Conservation (phyloP, 2,888 invertebrate species). For the Heteropelma amictum region DNA sequence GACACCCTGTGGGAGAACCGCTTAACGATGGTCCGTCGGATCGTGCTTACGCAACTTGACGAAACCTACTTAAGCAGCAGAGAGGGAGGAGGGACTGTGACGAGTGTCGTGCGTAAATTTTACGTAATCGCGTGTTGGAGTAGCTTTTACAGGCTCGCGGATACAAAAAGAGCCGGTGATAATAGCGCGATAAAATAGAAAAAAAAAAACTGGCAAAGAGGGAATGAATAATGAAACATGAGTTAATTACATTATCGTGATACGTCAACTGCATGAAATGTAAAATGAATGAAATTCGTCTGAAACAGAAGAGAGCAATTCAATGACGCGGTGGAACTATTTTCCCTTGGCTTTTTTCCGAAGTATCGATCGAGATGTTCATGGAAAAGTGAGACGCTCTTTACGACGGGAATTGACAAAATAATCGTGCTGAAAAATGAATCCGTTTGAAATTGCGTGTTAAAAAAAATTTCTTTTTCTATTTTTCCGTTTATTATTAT, state of each 20-base stretch:
- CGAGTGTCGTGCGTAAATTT: slow-evolving; percentile 49
- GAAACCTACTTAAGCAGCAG: not conserved
- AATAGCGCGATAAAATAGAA: not conserved
- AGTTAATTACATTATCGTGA: slow-evolving; percentile 26
- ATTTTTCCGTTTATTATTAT: too few species aligned
- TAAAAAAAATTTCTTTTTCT: too few species aligned
- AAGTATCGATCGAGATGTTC: too few species aligned
- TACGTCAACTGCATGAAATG: too few species aligned
- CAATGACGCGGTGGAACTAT: too few species aligned
- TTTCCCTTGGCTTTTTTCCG: too few species aligned
- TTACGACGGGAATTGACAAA: not conserved
- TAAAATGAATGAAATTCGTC: too few species aligned
- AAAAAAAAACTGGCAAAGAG: not conserved
- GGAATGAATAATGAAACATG: slow-evolving; percentile 8
- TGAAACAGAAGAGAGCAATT: too few species aligned
- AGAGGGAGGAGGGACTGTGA: not conserved
- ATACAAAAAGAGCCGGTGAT: slow-evolving; percentile 27
- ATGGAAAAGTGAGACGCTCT: not conserved
- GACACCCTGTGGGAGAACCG: not conserved
- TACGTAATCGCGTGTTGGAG: slow-evolving; percentile 51
- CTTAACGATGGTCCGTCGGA: not conserved
- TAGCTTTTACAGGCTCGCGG: slow-evolving; percentile 28
- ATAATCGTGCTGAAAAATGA: too few species aligned
- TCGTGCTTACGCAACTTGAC: slow-evolving; percentile 24
- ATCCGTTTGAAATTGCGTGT: too few species aligned